These are phyloP conservation scores for Homarus americanus DNA, from an alignment of 1,140 invertebrate genomes.

Conservation along the genomic window DNA sequence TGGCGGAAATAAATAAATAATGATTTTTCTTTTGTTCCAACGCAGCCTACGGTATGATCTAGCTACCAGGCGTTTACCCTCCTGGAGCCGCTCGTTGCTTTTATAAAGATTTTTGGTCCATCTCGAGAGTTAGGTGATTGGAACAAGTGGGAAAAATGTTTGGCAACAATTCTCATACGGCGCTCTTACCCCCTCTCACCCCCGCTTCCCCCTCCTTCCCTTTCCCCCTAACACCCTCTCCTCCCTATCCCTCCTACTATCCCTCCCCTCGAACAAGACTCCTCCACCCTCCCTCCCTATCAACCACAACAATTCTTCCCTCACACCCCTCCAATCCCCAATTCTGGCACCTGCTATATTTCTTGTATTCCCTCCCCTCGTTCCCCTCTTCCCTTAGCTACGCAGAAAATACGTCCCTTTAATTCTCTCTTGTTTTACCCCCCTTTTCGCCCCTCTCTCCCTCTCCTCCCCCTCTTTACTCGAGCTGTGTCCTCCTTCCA, in stretches of 20 bases:
- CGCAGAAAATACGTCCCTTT: conserved; percentile 48
- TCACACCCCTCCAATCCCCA: neutral
- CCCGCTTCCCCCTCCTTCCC: conserved; percentile 1
- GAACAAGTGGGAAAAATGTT: conserved; percentile 51
- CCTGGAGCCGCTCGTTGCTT: neutral
- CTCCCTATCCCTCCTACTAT: conserved; percentile 18
- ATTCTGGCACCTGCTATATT: conserved; percentile 61
- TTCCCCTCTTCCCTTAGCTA: conserved; percentile 62
- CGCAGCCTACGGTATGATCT: conserved; percentile 4
- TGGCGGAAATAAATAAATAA: conserved; percentile 55
- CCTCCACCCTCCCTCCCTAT: neutral
- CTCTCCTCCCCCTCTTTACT: neutral
- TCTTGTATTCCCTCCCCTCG: conserved; percentile 37
- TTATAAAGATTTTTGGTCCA: neutral
- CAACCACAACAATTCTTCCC: no score
- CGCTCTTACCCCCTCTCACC: conserved; percentile 9
- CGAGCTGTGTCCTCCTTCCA: conserved; percentile 11
- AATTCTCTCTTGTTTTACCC: conserved; percentile 40
- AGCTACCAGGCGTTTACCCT: neutral
- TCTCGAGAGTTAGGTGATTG: neutral
- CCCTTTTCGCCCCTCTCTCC: neutral
- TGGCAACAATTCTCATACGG: conserved; percentile 53
- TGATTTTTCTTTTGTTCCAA: conserved; percentile 50
- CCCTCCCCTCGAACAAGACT: neutral
- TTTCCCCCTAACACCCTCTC: neutral